Evolutionary conservation across 2,888 invertebrate species (phyloP), one percentile per base, ranked within the genome.

Genomic region (Drosophila glabriapex): DNA sequence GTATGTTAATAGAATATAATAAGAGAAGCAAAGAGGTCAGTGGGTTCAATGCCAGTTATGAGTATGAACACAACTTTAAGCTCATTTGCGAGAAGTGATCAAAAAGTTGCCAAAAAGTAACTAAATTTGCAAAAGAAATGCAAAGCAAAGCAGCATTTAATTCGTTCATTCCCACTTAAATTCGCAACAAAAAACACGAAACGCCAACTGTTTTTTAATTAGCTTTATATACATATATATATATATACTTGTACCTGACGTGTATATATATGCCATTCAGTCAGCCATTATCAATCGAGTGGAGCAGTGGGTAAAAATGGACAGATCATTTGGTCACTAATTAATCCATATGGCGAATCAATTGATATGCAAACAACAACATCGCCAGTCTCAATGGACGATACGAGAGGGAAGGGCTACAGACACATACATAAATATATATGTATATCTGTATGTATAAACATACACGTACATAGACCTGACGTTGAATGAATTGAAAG

Each of bases 161-260:
- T 71, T 73, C 69, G 65, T 54, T 35, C 37, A 70, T 68, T 71
- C 65, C 64, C 56, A 70, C 50, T 78, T 70, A 28, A 72, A 69
- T 70, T 67, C 65, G 79, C 68, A 66, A 82, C 63, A 59, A 82
- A 88, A 77, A 82, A 77, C 16, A 16, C 16, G 85, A 88, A 83
- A 77, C 77, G 76, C 58, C 33, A 68, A 73, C 28, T 77, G 86
- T 50, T 77, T 88, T 43, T 53, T 75, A 83, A 83, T 83, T 55
- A 83, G 58, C 10, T 46, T 5, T 71, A 19, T 28, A 33, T 28
- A 53, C 9, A 58, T 22, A 39, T 1, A 68, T 46, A 14, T 22
- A 7, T 46, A 7, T 7, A 14, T 14, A 46, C 43, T 3, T 22
- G 28, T 46, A 46, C 46, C 46, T 25, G 46, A 46, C 46, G 4